Evolutionary conservation across 2,888 invertebrate species (phyloP).

Genomic region (Dinocampus coccinellae): DNA sequence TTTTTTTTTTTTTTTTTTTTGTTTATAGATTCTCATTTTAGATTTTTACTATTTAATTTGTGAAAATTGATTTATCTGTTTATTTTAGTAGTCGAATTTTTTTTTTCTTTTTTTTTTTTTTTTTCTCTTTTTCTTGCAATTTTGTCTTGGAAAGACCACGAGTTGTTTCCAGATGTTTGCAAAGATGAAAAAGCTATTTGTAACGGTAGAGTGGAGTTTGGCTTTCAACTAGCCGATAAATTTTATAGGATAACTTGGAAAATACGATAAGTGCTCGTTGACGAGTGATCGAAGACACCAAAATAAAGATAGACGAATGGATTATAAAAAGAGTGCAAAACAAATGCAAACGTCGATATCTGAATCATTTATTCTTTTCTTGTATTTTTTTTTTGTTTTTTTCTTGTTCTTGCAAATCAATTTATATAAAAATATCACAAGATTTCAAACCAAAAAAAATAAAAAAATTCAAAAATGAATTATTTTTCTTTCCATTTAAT

Average conservation of each 20-base stretch:
- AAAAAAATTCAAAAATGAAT: too few species aligned
- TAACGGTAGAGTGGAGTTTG: slow-evolving; percentile 20
- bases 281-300: slow-evolving; percentile 45
- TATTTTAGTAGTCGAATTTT: background rate
- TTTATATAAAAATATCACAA: background rate
- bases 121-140: slow-evolving; percentile 15
- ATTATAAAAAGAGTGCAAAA: slow-evolving; percentile 9
- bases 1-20: background rate
- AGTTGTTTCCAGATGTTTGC: slow-evolving; percentile 28
- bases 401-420: background rate
- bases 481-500: background rate
- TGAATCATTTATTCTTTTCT: too few species aligned
- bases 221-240: slow-evolving; percentile 44
- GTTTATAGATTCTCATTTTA: background rate
- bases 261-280: slow-evolving; percentile 49
- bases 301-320: background rate
- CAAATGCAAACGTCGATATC: background rate
- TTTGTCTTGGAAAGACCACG: background rate
- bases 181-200: slow-evolving; percentile 22
- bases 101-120: background rate
- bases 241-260: slow-evolving; percentile 42
- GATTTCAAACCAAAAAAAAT: background rate
- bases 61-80: slow-evolving; percentile 8
- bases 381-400: too few species aligned
- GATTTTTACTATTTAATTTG: background rate